These are phyloP conservation scores for Limnephilus rhombicus DNA, from an alignment of 2,888 invertebrate species.

Conservation along the genomic window DNA sequence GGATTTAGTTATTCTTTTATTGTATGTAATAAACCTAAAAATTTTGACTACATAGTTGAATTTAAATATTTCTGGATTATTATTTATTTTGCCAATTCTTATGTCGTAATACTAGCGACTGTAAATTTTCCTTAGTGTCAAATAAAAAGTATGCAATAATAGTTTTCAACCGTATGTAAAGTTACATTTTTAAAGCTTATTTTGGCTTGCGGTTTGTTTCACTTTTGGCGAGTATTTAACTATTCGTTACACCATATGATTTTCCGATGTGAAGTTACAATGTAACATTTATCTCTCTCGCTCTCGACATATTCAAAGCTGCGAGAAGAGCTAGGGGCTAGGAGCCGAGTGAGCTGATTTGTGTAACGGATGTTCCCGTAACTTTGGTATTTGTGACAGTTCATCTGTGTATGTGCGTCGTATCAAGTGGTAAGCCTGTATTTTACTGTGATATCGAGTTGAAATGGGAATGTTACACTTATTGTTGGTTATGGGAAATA, in stretches of 20 bases:
- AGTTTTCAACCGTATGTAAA: background rate
- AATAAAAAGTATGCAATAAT: background rate
- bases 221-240: slow-evolving; percentile 11
- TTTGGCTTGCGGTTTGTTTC: background rate
- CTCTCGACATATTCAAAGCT: background rate
- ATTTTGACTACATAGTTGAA: no score
- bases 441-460: slow-evolving; percentile 58
- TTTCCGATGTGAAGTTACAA: slow-evolving; percentile 17
- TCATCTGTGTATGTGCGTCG: slow-evolving; percentile 55
- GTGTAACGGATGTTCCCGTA: slow-evolving; percentile 62
- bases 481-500: slow-evolving; percentile 62
- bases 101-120: background rate
- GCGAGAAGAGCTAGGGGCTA: slow-evolving; percentile 35
- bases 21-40: no score
- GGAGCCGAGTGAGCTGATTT: slow-evolving; percentile 23
- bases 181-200: background rate
- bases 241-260: slow-evolving; percentile 56
- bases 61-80: background rate
- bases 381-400: slow-evolving; percentile 55
- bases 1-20: no score
- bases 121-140: background rate
- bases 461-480: slow-evolving; percentile 62
- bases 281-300: slow-evolving; percentile 50
- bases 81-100: background rate
- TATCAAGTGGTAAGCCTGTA: slow-evolving; percentile 54